Evolutionary conservation across 2,888 invertebrate species (phyloP), one percentile per base, ranked within the genome.

Genomic region (Hypsopygia costalis): DNA sequence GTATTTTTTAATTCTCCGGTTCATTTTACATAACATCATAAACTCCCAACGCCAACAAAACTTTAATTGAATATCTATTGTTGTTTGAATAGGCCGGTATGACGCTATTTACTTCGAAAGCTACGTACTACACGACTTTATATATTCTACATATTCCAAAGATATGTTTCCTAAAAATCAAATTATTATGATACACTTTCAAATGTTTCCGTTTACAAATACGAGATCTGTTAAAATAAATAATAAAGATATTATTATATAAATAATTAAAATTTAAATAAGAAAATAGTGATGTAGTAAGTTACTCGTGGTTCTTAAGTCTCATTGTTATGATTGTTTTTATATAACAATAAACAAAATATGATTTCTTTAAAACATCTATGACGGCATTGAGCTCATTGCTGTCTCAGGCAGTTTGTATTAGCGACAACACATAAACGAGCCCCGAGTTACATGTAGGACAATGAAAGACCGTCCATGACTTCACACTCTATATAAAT

Each of bases 221-320:
- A 71, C 63, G 75, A 74, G 74, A 74, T 74, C 74, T 61, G 53
- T 61, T 51, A 55, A 43, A 55, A 58, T 64, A 54, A 51, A 44
- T 38, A 49, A 37, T 40, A 28, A 42, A 42, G 47, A 37, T 49
- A 49, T n/a, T n/a, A n/a, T n/a, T n/a, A 49, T 34, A 51, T 52
- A 51, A 44, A 52, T 45, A 46, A 40, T 51, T 51, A 41, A 38
- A 56, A 58, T 59, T 55, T 54, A 61, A 58, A 55, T 44, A 43
- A 52, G 50, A 46, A 46, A 44, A 52, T 55, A 52, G 40, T 44
- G 7, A 34, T 58, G 51, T 39, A 51, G 44, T 49, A 49, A 49
- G 36, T 49, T 42, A 55, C 16, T 3, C 2, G 4, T 16, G 4
- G 4, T 16, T 16, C 4, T 16, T 16, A 16, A 16, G 16, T 16